Percentiles rank a stretch among this genome's conserved stretches.
phyloP scores from a whole-genome alignment of 2,888 invertebrate genomes.

The Tribolium freemani region DNA sequence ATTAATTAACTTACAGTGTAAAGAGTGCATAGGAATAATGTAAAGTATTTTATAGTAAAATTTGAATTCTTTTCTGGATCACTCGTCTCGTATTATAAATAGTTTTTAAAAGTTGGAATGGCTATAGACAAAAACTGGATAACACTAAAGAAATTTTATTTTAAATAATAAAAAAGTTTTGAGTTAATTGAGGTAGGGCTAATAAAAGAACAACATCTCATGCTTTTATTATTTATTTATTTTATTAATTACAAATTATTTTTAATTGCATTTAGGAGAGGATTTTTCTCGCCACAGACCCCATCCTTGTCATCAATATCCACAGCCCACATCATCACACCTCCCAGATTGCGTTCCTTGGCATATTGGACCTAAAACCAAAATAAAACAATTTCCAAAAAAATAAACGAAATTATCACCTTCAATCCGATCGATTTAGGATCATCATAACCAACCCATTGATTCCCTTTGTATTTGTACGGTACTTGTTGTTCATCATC shows the following conservation, averaged over 20 bases:
- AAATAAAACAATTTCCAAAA: not conserved
- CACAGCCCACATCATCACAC: slow-evolving; percentile 73
- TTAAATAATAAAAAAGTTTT: too few relatives aligned
- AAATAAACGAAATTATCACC: slow-evolving; percentile 58
- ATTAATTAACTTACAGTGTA: too few relatives aligned
- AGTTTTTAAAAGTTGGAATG: too few relatives aligned
- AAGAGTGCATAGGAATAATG: too few relatives aligned
- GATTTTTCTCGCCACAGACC: slow-evolving; percentile 50
- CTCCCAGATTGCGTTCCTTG: slow-evolving; percentile 65
- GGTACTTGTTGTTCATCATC: slow-evolving; percentile 72
- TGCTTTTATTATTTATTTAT: not conserved
- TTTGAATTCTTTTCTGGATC: too few relatives aligned
- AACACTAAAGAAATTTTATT: too few relatives aligned
- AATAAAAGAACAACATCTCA: too few relatives aligned
- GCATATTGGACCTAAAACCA: slow-evolving; percentile 55
- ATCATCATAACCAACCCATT: slow-evolving; percentile 82
- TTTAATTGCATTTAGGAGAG: slow-evolving; percentile 46
- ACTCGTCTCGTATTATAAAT: too few relatives aligned
- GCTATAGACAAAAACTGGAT: too few relatives aligned
- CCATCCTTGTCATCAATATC: slow-evolving; percentile 52
- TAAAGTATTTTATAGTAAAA: too few relatives aligned
- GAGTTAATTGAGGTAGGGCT: too few relatives aligned
- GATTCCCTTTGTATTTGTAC: slow-evolving; percentile 72
- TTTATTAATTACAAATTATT: slow-evolving; percentile 28
- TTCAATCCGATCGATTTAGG: slow-evolving; percentile 71